Evolutionary conservation across 2,113 vertebrate species (phyloP).

Genomic region (Scomber japonicus): DNA sequence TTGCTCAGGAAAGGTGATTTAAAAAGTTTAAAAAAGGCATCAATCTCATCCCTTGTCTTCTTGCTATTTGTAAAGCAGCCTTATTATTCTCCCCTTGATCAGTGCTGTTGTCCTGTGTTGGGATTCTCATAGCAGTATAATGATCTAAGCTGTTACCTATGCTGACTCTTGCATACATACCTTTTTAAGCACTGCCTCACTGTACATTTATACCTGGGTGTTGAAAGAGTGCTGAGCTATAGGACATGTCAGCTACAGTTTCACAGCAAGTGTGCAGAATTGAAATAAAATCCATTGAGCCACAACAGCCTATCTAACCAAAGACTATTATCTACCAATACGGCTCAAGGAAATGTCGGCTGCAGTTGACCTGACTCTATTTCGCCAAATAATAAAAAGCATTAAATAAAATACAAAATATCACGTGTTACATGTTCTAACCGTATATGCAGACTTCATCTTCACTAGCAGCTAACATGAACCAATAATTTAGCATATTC

Average conservation of each 20-base stretch:
- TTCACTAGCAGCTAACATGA: background rate
- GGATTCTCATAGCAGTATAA: background rate
- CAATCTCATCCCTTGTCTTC: constrained; percentile 17
- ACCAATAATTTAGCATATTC: constrained; percentile 1
- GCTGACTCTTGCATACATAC: background rate
- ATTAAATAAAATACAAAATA: background rate
- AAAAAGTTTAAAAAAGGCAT: constrained; percentile 30
- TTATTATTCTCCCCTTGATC: background rate
- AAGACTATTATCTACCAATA: background rate
- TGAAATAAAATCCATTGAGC: background rate
- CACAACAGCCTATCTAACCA: background rate
- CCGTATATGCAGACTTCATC: background rate
- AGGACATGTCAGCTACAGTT: constrained; percentile 11
- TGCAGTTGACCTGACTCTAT: background rate
- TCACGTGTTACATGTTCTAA: background rate
- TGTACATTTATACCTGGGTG: background rate
- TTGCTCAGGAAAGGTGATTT: constrained; percentile 48
- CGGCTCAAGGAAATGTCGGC: background rate
- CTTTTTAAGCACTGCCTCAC: background rate
- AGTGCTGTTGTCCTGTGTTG: background rate
- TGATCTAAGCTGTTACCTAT: background rate
- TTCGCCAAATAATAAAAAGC: no score
- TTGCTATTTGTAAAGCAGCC: constrained; percentile 3
- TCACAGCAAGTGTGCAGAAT: no score
- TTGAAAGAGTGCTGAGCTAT: background rate